Percentiles rank a stretch among this genome's conserved stretches.
Evolutionary conservation across 2,888 invertebrate species (phyloP).

Genomic region (Pyrrhosoma nymphula): DNA sequence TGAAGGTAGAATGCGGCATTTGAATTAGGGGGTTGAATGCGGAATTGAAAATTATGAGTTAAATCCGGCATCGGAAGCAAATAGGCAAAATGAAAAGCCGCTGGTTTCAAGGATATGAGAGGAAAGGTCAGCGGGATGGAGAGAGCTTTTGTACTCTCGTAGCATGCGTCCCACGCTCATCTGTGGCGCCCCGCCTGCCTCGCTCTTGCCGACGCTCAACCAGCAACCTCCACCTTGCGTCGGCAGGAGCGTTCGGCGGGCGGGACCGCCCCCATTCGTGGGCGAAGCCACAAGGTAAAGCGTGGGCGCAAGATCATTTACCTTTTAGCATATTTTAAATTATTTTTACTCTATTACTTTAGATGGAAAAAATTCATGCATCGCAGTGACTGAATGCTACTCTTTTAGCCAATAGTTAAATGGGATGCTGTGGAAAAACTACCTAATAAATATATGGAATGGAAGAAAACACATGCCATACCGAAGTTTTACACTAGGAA

Average conservation of each 20-base stretch:
- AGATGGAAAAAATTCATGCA: background rate
- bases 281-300: background rate
- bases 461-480: background rate
- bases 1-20: background rate
- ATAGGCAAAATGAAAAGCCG: too few relatives aligned
- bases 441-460: background rate
- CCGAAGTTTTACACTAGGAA: too few relatives aligned
- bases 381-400: background rate
- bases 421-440: constrained; percentile 30
- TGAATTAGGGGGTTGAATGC: background rate
- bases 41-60: background rate
- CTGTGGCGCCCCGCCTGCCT: background rate
- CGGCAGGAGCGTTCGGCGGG: background rate
- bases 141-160: background rate
- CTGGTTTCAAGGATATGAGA: background rate
- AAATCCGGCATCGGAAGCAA: too few relatives aligned
- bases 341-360: background rate
- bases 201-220: background rate
- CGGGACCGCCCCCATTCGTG: background rate
- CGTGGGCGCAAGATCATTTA: background rate
- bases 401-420: background rate
- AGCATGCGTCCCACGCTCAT: background rate
- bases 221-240: background rate
- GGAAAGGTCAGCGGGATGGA: background rate
- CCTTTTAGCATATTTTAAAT: background rate